Percentiles rank a stretch among this genome's conserved stretches.
Evolutionary conservation across 2,888 invertebrate genomes (phyloP).

Genomic region (Danaus chrysippus): DNA sequence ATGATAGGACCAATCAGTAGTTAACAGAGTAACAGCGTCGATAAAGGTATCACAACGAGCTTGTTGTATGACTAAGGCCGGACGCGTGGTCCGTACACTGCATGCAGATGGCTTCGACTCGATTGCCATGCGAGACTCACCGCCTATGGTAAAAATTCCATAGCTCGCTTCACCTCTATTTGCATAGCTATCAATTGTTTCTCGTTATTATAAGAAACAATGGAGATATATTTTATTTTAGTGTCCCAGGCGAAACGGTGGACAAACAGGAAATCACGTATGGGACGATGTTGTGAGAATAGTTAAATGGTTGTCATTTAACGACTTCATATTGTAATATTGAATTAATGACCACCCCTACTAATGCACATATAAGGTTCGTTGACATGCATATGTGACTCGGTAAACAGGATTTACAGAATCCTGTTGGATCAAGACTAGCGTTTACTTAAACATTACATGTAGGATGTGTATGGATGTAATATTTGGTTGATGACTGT

Average conservation of each 20-base stretch:
- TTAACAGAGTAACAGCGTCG: slow-evolving; percentile 7
- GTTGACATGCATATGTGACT: slow-evolving; percentile 30
- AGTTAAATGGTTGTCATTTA: slow-evolving; percentile 45
- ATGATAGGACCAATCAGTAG: slow-evolving; percentile 5
- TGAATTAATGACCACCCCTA: slow-evolving; percentile 30
- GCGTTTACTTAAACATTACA: background rate
- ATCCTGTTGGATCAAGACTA: slow-evolving; percentile 13
- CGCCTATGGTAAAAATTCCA: slow-evolving; percentile 74
- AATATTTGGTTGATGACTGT: slow-evolving; percentile 38
- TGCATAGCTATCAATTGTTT: slow-evolving; percentile 65
- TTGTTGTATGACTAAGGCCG: slow-evolving; percentile 72
- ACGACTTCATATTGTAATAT: slow-evolving; percentile 30
- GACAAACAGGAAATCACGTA: slow-evolving; percentile 70
- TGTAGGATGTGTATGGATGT: slow-evolving; percentile 33
- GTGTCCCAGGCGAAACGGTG: slow-evolving; percentile 50
- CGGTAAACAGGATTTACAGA: slow-evolving; percentile 12
- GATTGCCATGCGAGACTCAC: slow-evolving; percentile 71
- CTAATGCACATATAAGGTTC: slow-evolving; percentile 33
- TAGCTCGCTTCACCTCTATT: slow-evolving; percentile 59
- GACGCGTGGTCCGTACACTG: slow-evolving; percentile 63
- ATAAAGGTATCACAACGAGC: slow-evolving; percentile 52
- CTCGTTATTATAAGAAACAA: slow-evolving; percentile 66
- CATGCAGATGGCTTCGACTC: slow-evolving; percentile 65
- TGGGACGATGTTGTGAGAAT: slow-evolving; percentile 55
- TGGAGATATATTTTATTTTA: slow-evolving; percentile 50